Conservation (phyloP, 2,888 invertebrate genomes). For the Sesia apiformis region DNA sequence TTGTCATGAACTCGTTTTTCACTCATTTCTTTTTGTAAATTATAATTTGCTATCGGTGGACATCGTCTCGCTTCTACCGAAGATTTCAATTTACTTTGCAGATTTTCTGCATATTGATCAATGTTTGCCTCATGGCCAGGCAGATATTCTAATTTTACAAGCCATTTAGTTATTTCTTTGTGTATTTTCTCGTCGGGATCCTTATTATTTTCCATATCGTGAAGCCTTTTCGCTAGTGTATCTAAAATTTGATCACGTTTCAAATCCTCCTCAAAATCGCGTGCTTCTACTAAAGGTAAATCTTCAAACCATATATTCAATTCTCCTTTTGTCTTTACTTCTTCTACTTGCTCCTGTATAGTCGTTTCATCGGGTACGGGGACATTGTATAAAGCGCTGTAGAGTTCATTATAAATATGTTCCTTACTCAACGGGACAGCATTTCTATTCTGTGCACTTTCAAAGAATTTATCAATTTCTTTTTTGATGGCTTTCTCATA, state of each 20-base stretch:
- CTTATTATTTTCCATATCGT: constrained; percentile 32
- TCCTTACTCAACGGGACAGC: constrained; percentile 28
- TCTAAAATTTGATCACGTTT: constrained; percentile 34
- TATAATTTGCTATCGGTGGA: constrained; percentile 6
- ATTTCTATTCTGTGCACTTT: constrained; percentile 28
- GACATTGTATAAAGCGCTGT: constrained; percentile 35
- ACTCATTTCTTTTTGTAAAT: not conserved
- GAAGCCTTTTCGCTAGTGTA: constrained; percentile 34
- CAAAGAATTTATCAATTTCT: constrained; percentile 33
- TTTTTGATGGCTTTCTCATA: constrained; percentile 30
- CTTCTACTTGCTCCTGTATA: constrained; percentile 34
- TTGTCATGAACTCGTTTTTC: constrained; percentile 7
- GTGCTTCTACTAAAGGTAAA: constrained; percentile 27
- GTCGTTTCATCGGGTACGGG: constrained; percentile 32
- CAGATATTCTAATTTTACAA: constrained; percentile 31
- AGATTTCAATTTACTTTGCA: constrained; percentile 27
- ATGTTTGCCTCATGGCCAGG: constrained; percentile 17
- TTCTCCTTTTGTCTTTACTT: constrained; percentile 43
- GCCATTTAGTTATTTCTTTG: constrained; percentile 38
- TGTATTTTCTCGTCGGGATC: constrained; percentile 25
- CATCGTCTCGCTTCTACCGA: constrained; percentile 29
- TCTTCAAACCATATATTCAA: constrained; percentile 39
- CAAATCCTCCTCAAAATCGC: constrained; percentile 22
- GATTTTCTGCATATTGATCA: constrained; percentile 21
- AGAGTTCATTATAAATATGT: constrained; percentile 37